Percentiles rank a stretch among this genome's conserved stretches.
Evolutionary conservation across 2,797 vertebrate species (phyloP).

Genomic region (Acipenser ruthenus): DNA sequence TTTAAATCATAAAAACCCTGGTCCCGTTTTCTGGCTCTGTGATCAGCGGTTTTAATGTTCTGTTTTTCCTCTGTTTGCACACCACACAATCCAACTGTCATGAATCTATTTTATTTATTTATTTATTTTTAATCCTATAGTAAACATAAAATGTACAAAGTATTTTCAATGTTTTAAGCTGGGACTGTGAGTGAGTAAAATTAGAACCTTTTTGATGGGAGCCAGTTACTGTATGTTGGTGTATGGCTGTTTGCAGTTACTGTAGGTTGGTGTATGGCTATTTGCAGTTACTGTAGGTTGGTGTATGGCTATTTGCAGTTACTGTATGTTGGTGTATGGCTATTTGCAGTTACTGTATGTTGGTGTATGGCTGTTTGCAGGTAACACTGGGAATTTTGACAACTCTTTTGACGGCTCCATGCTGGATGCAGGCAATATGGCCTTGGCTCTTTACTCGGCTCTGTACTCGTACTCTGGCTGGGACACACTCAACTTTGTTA

Average conservation of each 20-base stretch:
- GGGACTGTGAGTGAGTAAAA: too few relatives aligned
- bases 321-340: not conserved
- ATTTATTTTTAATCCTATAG: too few relatives aligned
- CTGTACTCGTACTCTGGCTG: conserved; percentile 75
- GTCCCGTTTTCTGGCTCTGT: too few relatives aligned
- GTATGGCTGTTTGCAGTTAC: not conserved
- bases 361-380: conserved; percentile 31
- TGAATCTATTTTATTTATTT: too few relatives aligned
- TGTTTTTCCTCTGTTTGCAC: too few relatives aligned
- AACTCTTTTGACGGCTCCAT: conserved; percentile 62
- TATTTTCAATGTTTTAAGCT: too few relatives aligned
- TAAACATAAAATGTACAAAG: too few relatives aligned
- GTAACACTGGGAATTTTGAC: conserved; percentile 59
- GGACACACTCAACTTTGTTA: conserved; percentile 77
- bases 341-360: not conserved
- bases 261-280: not conserved
- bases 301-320: not conserved
- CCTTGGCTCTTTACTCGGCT: conserved; percentile 66
- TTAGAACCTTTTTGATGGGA: too few relatives aligned
- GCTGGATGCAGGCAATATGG: conserved; percentile 57
- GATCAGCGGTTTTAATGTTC: too few relatives aligned
- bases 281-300: not conserved
- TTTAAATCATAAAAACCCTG: too few relatives aligned
- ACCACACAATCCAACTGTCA: too few relatives aligned
- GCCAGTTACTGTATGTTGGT: not conserved